Percentiles rank a stretch among this genome's conserved stretches.
phyloP scores from a whole-genome alignment of 2,113 vertebrate species.

The Nycticryphes semicollaris region DNA sequence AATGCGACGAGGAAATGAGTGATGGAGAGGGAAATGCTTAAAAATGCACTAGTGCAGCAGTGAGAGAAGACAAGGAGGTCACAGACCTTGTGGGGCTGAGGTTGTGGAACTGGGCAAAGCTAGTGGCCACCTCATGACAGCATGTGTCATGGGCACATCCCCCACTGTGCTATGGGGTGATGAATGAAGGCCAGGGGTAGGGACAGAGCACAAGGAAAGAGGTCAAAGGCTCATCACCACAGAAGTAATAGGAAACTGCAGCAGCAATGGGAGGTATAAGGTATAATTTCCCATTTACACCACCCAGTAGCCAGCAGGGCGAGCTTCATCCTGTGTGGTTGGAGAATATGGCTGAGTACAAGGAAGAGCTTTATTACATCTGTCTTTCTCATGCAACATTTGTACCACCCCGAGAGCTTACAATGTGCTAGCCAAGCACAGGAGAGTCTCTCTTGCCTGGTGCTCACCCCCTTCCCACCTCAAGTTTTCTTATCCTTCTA shows the following conservation, averaged over 20 bases:
- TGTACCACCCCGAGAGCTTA: rapidly evolving
- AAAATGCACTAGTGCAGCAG: not conserved
- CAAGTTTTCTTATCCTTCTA: not conserved
- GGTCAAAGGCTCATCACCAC: not conserved
- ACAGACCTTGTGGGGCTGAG: not conserved
- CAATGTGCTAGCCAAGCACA: not conserved
- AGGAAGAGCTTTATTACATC: not conserved
- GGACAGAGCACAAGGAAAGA: not conserved
- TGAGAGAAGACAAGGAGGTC: not conserved
- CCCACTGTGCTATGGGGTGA: not conserved
- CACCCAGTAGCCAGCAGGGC: not conserved
- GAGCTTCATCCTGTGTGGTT: not conserved
- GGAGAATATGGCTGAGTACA: not conserved
- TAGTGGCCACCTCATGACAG: not conserved
- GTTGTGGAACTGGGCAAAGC: not conserved
- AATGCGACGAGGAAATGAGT: not conserved
- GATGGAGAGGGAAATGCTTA: not conserved
- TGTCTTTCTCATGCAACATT: not conserved
- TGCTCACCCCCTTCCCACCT: not conserved
- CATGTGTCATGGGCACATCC: not conserved
- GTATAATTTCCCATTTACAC: not conserved
- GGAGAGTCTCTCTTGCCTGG: not conserved
- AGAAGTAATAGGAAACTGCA: not conserved
- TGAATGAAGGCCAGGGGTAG: not conserved
- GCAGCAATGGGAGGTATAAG: not conserved